phyloP scores from a whole-genome alignment of 1,140 invertebrate species.

The Hypsibius dujardini region DNA sequence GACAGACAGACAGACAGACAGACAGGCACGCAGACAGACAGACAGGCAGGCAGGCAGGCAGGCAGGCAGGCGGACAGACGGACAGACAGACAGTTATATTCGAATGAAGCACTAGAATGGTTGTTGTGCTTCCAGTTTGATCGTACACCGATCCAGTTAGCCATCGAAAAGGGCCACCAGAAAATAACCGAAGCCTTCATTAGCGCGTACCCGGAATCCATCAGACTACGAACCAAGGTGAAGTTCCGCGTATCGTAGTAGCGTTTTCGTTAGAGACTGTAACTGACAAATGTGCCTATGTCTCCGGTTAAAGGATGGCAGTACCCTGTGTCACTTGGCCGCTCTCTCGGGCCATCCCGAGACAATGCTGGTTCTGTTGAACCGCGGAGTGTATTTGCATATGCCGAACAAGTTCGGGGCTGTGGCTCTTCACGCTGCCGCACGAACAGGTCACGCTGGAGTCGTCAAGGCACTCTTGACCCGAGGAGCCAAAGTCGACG shows the following conservation, averaged over 20 bases:
- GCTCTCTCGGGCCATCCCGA: slow-evolving; percentile 82
- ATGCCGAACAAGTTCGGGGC: slow-evolving; percentile 75
- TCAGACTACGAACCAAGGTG: neutral
- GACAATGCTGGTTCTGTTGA: slow-evolving; percentile 92
- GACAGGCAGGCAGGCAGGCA: neutral
- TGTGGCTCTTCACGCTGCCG: slow-evolving; percentile 56
- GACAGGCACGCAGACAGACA: neutral
- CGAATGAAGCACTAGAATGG: neutral
- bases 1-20: neutral
- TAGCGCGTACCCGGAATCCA: neutral
- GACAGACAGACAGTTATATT: neutral
- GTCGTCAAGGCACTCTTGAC: slow-evolving; percentile 88
- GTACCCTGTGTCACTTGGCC: neutral
- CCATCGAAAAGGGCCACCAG: neutral
- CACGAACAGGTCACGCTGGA: slow-evolving; percentile 76
- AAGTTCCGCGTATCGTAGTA: neutral
- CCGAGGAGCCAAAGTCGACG: slow-evolving; percentile 86
- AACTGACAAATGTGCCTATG: neutral
- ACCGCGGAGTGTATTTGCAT: slow-evolving; percentile 94
- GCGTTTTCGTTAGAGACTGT: neutral
- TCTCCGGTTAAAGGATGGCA: neutral
- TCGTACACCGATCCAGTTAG: neutral
- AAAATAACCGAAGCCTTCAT: neutral
- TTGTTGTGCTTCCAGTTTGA: neutral
- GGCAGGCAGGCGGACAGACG: neutral